These are phyloP conservation scores for Osmerus mordax DNA, from an alignment of 2,113 vertebrate genomes.

Conservation along the genomic window DNA sequence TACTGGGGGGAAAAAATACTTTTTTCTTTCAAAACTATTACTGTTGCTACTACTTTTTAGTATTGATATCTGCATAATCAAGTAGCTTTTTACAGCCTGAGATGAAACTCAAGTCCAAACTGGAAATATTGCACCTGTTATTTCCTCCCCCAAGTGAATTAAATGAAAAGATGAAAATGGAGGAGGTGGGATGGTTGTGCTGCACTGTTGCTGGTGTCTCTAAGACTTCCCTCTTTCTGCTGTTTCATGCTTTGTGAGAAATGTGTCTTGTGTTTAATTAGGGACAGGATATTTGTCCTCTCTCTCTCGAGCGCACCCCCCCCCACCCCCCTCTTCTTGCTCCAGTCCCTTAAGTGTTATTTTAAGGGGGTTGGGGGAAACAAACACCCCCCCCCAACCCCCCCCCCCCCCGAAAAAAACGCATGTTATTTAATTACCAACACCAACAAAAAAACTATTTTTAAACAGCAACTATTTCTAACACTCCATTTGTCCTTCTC, in stretches of 20 bases:
- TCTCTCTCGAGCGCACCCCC: neutral
- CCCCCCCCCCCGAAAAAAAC: neutral
- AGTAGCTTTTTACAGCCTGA: slow-evolving; percentile 27
- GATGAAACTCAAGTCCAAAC: slow-evolving; percentile 31
- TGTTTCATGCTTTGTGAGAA: slow-evolving; percentile 8
- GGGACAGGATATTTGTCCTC: neutral
- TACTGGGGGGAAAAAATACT: slow-evolving; percentile 4
- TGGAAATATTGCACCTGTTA: slow-evolving; percentile 29
- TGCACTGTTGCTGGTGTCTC: neutral
- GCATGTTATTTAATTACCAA: neutral
- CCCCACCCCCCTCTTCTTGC: too few species aligned
- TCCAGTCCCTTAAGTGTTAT: too few species aligned
- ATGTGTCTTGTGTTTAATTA: neutral
- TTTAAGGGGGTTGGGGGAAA: too few species aligned
- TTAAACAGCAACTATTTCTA: neutral
- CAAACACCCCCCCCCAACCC: too few species aligned
- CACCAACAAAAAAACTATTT: neutral
- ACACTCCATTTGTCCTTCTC: neutral
- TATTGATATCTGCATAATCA: slow-evolving; percentile 30
- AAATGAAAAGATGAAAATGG: neutral
- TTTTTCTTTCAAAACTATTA: slow-evolving; percentile 21
- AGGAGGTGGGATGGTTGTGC: neutral
- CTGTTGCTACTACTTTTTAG: slow-evolving; percentile 32
- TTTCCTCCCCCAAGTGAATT: slow-evolving; percentile 4
- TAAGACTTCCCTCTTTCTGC: neutral